Conservation (phyloP, 2,888 invertebrate genomes). For the Acrocyrtus sp. region DNA sequence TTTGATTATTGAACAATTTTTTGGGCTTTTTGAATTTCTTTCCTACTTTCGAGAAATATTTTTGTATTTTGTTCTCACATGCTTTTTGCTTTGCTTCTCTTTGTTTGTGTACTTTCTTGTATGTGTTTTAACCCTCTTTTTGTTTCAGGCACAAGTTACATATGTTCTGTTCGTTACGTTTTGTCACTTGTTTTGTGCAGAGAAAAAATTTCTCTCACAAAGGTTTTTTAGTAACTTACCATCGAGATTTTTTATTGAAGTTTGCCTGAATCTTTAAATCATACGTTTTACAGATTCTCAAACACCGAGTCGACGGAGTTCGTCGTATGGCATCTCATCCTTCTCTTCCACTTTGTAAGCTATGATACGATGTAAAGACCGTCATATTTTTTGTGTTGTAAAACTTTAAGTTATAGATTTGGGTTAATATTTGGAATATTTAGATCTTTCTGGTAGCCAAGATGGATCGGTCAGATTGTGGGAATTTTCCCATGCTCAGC, state of each 20-base stretch:
- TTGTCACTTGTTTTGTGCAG: not conserved
- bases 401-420: conserved; percentile 3
- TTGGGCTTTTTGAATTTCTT: too few relatives aligned
- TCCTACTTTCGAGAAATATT: too few relatives aligned
- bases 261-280: not conserved
- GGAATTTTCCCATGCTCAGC: conserved; percentile 97
- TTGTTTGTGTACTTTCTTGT: too few relatives aligned
- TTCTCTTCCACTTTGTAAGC: conserved; percentile 93
- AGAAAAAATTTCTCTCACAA: too few relatives aligned
- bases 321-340: conserved; percentile 97
- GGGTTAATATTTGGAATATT: conserved; percentile 25
- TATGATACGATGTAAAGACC: not conserved
- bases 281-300: conserved; percentile 76
- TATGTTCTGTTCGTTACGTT: conserved; percentile 1
- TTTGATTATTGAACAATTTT: too few relatives aligned
- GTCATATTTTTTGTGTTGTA: not conserved
- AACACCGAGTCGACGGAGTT: conserved; percentile 94
- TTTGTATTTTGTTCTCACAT: too few relatives aligned
- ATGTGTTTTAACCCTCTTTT: too few relatives aligned
- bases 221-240: too few relatives aligned
- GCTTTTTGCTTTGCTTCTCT: too few relatives aligned
- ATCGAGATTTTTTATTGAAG: not conserved
- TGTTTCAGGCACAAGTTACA: too few relatives aligned
- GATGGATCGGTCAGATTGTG: conserved; percentile 96
- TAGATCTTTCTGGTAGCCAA: conserved; percentile 94